Conservation (phyloP, 2,888 invertebrate species). For the Morpho deidamia region DNA sequence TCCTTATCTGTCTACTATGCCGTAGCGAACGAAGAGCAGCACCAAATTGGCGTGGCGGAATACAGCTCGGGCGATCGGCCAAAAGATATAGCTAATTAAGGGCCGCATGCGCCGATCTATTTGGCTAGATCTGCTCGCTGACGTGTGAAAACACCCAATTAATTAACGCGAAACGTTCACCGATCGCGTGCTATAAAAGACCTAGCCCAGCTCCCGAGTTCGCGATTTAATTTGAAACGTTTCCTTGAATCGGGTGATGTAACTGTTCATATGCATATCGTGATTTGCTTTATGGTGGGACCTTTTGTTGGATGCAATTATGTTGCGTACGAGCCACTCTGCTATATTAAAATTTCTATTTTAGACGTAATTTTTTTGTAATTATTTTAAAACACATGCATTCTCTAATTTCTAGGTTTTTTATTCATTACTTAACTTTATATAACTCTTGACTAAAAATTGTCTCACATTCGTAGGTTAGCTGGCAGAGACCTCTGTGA, state of each 20-base stretch:
- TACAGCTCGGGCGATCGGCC: constrained; percentile 65
- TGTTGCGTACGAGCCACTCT: constrained; percentile 5
- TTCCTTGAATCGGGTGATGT: constrained; percentile 32
- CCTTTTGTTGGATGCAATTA: constrained; percentile 13
- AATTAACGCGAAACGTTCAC: constrained; percentile 67
- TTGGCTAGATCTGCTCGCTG: constrained; percentile 74
- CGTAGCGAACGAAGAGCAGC: constrained; percentile 60
- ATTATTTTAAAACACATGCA: not conserved
- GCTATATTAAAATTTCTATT: constrained; percentile 2
- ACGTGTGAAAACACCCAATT: constrained; percentile 79
- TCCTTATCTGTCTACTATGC: constrained; percentile 62
- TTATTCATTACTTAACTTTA: not conserved
- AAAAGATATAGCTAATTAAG: constrained; percentile 74
- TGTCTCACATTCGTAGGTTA: too few relatives aligned
- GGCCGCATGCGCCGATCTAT: constrained; percentile 72
- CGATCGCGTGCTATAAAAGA: constrained; percentile 57
- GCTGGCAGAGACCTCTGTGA: too few relatives aligned
- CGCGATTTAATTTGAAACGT: constrained; percentile 46
- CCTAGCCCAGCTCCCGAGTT: constrained; percentile 44
- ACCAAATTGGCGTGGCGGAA: constrained; percentile 74
- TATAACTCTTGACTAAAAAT: too few relatives aligned
- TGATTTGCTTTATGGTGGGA: constrained; percentile 15
- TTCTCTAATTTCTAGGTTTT: not conserved
- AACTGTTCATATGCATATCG: constrained; percentile 26
- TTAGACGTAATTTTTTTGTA: not conserved